Percentiles rank a stretch among this genome's conserved stretches.
phyloP scores from a whole-genome alignment of 2,113 vertebrate species.

The Oplegnathus fasciatus region DNA sequence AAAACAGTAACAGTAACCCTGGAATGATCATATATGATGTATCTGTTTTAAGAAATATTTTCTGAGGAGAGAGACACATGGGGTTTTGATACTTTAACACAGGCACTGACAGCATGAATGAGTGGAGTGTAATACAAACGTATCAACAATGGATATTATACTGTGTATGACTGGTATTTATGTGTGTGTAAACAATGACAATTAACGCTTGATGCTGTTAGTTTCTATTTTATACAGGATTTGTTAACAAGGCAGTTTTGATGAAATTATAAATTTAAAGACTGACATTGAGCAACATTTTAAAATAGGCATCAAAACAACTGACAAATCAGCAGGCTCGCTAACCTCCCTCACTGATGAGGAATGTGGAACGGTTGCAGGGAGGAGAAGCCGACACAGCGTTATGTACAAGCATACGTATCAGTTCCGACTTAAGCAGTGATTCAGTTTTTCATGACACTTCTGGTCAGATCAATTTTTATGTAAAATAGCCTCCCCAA shows the following conservation, averaged over 20 bases:
- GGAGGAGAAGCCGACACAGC: constrained; percentile 8
- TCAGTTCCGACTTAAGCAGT: background rate
- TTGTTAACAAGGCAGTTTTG: background rate
- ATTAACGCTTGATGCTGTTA: background rate
- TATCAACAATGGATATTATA: background rate
- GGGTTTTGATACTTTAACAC: background rate
- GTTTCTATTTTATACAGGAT: background rate
- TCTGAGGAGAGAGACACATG: too few relatives aligned
- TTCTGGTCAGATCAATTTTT: constrained; percentile 36
- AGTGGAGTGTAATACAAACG: background rate
- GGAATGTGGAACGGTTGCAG: background rate
- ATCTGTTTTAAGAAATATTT: background rate
- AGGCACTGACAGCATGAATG: background rate
- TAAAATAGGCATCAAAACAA: background rate
- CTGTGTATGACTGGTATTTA: background rate
- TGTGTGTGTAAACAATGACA: background rate
- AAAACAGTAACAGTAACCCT: background rate
- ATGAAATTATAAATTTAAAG: background rate
- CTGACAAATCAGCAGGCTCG: background rate
- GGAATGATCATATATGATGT: background rate
- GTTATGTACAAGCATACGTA: background rate
- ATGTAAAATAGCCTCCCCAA: constrained; percentile 1
- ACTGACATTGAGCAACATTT: background rate
- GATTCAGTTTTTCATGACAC: constrained; percentile 7
- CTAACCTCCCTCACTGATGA: background rate